Evolutionary conservation across 2,797 vertebrate species (phyloP), one percentile per base, ranked within the genome.

Genomic region (Gallirallus australis): DNA sequence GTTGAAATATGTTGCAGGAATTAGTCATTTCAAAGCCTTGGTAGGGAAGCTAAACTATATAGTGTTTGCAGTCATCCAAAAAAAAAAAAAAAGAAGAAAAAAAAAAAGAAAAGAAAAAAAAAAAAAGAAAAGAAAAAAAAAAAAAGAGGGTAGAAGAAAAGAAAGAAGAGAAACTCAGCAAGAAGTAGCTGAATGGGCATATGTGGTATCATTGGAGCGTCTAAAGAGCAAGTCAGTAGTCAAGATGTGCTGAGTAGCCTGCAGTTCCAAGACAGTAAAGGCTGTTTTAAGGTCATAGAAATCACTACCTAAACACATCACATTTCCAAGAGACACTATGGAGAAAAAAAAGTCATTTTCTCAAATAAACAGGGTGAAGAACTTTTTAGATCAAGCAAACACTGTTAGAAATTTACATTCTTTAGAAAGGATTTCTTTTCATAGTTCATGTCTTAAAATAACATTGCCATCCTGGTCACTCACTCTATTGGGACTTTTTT

Each of bases 211-310:
- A 96, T 16, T 96, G 95, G 94, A 98, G 95, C 91, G 63, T 96
- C 96, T 86, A 98, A 95, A 97, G 96, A 97, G 81, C 86, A 93
- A 85, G 72, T 42, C 90, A 95, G 73, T 93, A 81, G 61, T 91
- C 68, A 76, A 84, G 86, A 97, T 96, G 71, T 98, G 96, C 97
- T 97, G 97, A 98, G 92, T 97, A 97, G 96, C 88, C 87, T 95
- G 89, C 56, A 96, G 92, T 98, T 97, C 91, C 94, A 91, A 94
- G 93, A 96, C 83, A 96, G 94, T 95, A 95, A 96, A 97, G 95
- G 69, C 96, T 97, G 59, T 96, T 97, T 97, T 97, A 97, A 98
- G 97, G 97, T 98, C 96, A 96, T 1, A 81, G 70, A 91, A 97
- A 94, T 91, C 93, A 84, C 86, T 96, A 53, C 80, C 27, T 87